Evolutionary conservation across 2,113 vertebrate genomes (phyloP), one percentile per base, ranked within the genome.

Genomic region (Vimba vimba): DNA sequence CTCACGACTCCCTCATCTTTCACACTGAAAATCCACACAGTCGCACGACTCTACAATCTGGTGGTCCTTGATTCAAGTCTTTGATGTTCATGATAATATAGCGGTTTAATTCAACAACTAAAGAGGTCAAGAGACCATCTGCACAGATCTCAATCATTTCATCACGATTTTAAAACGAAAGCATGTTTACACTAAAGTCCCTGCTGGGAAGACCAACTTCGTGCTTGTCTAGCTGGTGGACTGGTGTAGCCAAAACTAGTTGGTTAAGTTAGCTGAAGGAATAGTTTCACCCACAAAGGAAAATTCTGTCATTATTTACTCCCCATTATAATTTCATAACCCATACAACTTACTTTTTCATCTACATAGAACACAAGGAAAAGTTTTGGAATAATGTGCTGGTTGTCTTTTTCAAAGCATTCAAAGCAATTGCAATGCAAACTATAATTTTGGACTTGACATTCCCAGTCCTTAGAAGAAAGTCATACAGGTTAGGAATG

Each of bases 1-100:
- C 84, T 79, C 87, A 88, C 59, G 79, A 86, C 84, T 81, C 82
- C 52, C 84, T 85, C 27, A 6, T n/a, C 47, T 55, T n/a, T 23
- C 43, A 82, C 27, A 13, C 80, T 68, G 25, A 45, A 77, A 27
- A 52, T 69, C 66, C 60, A 79, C 80, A 57, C 64, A 8, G 59
- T 11, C 9, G 30, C 47, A 57, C 66, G 30, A 83, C 68, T 62
- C 50, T 23, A 47, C 62, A 82, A 36, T 82, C 45, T 27, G 59
- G 36, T 9, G 33, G 57, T 4, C 33, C 30, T 60, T n/a, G 30
- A 64, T 80, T 80, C n/a, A 25, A 57, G 77, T 12, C n/a, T 47
- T 7, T 25, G 25, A 64, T 27, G 47, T 82, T 50, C 25, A 23
- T 23, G 43, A 68, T 82, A 30, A 68, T 68, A 68, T 47, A 68